Evolutionary conservation across 2,888 invertebrate species (phyloP).

Genomic region (Lithophane leautieri): DNA sequence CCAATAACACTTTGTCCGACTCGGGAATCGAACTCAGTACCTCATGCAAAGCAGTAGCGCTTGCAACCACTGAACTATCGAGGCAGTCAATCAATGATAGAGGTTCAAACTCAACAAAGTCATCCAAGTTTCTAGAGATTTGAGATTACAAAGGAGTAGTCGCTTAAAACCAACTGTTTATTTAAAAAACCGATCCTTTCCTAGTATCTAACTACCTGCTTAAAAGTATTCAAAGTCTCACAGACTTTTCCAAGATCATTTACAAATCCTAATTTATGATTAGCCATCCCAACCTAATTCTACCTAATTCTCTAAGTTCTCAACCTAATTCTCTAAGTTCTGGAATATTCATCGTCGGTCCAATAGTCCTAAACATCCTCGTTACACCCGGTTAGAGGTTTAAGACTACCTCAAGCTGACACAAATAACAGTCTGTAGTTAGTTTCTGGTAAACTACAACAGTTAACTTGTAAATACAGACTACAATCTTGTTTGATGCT

Average conservation of each 20-base stretch:
- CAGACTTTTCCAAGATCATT: not conserved
- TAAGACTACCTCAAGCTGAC: not conserved
- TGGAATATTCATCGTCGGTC: not conserved
- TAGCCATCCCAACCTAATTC: not conserved
- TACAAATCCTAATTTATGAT: not conserved
- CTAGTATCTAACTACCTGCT: not conserved
- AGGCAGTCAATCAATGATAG: not conserved
- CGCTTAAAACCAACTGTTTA: not conserved
- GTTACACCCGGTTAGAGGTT: conserved; percentile 1
- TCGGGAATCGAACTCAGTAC: too few species aligned
- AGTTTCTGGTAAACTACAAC: not conserved
- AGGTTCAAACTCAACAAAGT: not conserved
- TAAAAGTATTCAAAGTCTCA: not conserved
- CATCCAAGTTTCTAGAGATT: not conserved
- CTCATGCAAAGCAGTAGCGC: too few species aligned
- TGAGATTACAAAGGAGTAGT: not conserved
- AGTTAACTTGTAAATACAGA: not conserved
- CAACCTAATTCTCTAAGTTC: not conserved
- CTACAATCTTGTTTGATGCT: conserved; percentile 14
- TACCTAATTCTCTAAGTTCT: not conserved
- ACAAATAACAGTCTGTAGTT: conserved; percentile 5
- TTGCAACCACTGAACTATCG: too few species aligned
- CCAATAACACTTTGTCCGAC: too few species aligned
- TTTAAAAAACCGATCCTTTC: not conserved
- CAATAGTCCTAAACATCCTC: not conserved